phyloP scores from a whole-genome alignment of 2,797 vertebrate species.

The Vultur gryphus region DNA sequence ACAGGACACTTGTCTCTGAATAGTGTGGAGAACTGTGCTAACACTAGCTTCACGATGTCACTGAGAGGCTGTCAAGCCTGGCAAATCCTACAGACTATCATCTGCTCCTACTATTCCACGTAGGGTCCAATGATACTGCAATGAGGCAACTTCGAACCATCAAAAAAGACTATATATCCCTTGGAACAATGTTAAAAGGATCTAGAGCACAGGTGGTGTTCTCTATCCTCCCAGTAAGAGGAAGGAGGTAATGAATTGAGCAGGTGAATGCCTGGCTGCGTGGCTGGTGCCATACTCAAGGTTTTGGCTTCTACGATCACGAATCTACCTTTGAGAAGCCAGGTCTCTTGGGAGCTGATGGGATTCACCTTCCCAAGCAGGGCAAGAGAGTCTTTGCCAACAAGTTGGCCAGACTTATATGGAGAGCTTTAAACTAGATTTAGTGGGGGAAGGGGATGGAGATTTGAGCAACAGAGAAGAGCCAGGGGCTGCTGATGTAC shows the following conservation, averaged over 20 bases:
- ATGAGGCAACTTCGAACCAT: neutral
- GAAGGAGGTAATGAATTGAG: neutral
- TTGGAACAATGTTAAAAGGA: neutral
- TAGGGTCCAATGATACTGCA: neutral
- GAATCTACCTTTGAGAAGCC: neutral
- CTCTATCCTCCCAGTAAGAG: neutral
- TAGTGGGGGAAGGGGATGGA: neutral
- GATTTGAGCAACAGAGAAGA: neutral
- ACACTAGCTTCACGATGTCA: accelerated
- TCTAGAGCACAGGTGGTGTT: neutral
- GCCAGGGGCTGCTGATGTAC: neutral
- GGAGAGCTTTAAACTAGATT: neutral
- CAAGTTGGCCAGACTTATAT: neutral
- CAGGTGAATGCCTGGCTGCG: neutral
- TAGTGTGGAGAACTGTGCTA: neutral
- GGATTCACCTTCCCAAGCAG: neutral
- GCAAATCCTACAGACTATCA: neutral
- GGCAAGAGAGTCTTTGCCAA: neutral
- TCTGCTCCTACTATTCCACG: neutral
- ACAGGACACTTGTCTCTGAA: neutral
- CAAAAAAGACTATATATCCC: neutral
- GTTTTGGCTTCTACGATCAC: neutral
- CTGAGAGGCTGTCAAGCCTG: neutral
- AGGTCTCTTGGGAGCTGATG: neutral
- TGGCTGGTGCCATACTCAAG: neutral